Base-by-base conservation (phyloP, 2,797 vertebrate species). In the Buceros bicornis region DNA sequence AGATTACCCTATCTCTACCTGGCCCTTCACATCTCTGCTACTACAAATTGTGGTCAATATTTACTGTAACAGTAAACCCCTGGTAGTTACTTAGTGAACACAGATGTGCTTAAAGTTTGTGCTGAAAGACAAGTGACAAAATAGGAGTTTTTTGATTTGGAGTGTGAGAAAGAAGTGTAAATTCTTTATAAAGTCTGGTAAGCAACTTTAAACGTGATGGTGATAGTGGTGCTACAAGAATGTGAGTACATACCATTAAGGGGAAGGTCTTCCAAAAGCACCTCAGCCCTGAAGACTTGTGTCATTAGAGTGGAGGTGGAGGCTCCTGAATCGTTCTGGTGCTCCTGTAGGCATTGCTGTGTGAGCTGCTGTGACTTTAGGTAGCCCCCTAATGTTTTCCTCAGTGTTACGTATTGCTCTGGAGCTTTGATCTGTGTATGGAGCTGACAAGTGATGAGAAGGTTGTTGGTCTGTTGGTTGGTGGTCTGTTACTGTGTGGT, bases 31-130 rank as follows among this genome's bases (percentile, higher is more conserved):
- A 29, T 57, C 37, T 43, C 37, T 43, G 5, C 40, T 50, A 3
- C 31, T 71, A 2, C 28, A 33, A 9, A 26, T 31, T 16, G 1
- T 61, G 35, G 12, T 14, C 18, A 50, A 11, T 57, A 5, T 1
- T 64, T 40, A 24, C 0, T 2, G 0, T 9, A 20, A 1, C 0
- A 51, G 21, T 28, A 62, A 29, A 18, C 20, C 18, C 22, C 31
- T 60, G 31, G 33, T 9, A 53, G 40, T 37, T 67, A 25, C 13
- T 57, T 6, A 10, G 16, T 14, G 50, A 71, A 48, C 0, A 0
- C 10, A 29, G 18, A 20, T 29, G 9, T 8, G 2, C 45, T 64
- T 57, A 2, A 26, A 21, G n/a, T 35, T 58, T 51, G 24, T 43
- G 29, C 3, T 3, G 10, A 40, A 40, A 10, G 37, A 10, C 37